These are phyloP conservation scores for Phanerotoma sp. DNA, from an alignment of 2,888 invertebrate species.

Conservation along the genomic window DNA sequence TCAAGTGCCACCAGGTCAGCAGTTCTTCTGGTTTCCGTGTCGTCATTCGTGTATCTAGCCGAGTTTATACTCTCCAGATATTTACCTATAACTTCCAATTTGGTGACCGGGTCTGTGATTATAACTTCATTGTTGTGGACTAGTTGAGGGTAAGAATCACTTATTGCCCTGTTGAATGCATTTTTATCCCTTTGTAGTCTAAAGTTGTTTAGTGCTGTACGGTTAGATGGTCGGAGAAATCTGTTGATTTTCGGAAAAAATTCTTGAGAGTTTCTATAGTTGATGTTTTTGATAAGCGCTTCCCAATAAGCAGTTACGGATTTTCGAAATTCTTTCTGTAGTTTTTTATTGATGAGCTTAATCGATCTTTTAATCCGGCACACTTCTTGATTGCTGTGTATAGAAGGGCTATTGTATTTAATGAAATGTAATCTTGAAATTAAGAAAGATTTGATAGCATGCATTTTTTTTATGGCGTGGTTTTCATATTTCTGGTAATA, in stretches of 20 bases:
- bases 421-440: background rate
- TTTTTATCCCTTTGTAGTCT: too few species aligned
- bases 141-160: too few species aligned
- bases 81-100: conserved; percentile 6
- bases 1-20: background rate
- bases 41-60: conserved; percentile 12
- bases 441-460: background rate
- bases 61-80: conserved; percentile 18
- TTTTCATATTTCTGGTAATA: background rate
- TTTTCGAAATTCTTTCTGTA: conserved; percentile 18
- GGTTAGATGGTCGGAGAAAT: conserved; percentile 2
- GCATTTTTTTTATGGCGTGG: background rate
- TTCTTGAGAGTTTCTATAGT: conserved; percentile 7
- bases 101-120: too few species aligned
- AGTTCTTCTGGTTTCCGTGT: background rate
- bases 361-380: too few species aligned
- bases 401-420: background rate
- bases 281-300: conserved; percentile 8
- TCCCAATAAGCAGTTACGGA: conserved; percentile 14
- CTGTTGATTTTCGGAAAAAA: conserved; percentile 21
- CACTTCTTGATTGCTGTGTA: background rate
- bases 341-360: conserved; percentile 1
- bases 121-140: too few species aligned
- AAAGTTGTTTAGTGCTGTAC: too few species aligned
- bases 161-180: too few species aligned